Base-by-base conservation (phyloP, 2,113 vertebrate species). In the Talpa occidentalis region DNA sequence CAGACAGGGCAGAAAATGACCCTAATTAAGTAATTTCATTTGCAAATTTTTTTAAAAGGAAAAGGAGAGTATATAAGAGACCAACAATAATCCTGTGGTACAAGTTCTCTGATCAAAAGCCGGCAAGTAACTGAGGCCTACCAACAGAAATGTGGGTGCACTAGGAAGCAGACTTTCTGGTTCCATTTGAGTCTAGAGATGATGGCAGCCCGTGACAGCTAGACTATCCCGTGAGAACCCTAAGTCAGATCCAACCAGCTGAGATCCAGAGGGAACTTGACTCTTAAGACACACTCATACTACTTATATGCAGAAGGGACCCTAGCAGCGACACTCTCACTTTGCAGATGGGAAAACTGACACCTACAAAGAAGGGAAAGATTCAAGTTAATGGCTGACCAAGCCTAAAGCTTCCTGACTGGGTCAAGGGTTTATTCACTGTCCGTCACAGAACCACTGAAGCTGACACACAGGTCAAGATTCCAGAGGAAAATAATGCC, bases 281-380 rank as follows among this genome's bases (percentile, higher is more conserved):
- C 7, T 21, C 42, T 54, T 28, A 44, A 49, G 54, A 22, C 54
- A 56, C 54, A 56, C 54, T 52, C 49, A 16, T 17, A 52, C 22
- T 8, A 56, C 22, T 28, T 11, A 82, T 19, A 47, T 54, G 16
- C 62, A 72, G 47, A 93, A 95, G 32, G 11, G 60, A 93, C 11
- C 16, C 83, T 22, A 72, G 54, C 26, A 90, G 82, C 56, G 44
- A 60, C 9, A 47, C 9, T 87, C 67, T 66, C 42, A 72, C 79
- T 88, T 91, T 44, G 60, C 26, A 73, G 54, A 67, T 72, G 1
- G 62, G 24, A 56, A 95, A 96, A 60, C 11, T 4, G 56, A 96
- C 26, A 93, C 24, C n/a, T 76, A 59, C 56, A 77, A 79, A 91
- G 9, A 79, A 91, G 6, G 9, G 42, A 60, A n/a, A 88, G 52